Evolutionary conservation across 2,113 vertebrate species (phyloP), one percentile per base, ranked within the genome.

Genomic region (Australoheros scitulus): DNA sequence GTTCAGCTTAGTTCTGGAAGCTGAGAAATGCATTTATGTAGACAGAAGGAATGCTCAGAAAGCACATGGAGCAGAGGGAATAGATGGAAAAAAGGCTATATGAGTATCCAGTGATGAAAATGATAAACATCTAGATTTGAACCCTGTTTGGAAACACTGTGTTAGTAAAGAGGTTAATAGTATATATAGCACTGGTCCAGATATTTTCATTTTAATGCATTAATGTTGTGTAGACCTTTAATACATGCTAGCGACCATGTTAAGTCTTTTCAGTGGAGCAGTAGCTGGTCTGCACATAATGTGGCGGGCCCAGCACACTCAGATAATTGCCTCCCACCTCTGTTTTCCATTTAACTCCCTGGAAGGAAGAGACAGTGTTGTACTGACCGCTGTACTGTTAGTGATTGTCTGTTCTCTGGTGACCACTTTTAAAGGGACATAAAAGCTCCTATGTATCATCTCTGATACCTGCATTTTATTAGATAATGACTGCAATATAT

Each of bases 401-500:
- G 47, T 85, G 34, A 79, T 80, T 75, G 80, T 86, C 88, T 86
- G 60, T 78, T 88, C 77, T 85, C 83, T 47, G 55, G 77, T 80
- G 79, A 87, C 74, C 79, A 82, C 75, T 89, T 91, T 76, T 88
- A 86, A 79, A 64, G 60, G 65, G n/a, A 70, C 80, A 65, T 75
- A 82, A 82, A 79, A 88, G 81, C 70, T 32, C 68, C 24, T 76
- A 79, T 89, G 80, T 77, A 82, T 87, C 87, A 81, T 83, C 61
- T 81, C 57, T 89, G 80, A 82, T 86, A 65, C 52, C 82, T 41
- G 57, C 59, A 80, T 81, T 90, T 89, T 83, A 91, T 88, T 74
- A 65, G 79, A 80, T 88, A 91, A 93, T 90, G 81, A 80, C 83
- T 77, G 70, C 82, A 84, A 80, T 93, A 72, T 56, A 85, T 89